phyloP scores from a whole-genome alignment of 2,797 vertebrate species.

The Siniperca obscura region DNA sequence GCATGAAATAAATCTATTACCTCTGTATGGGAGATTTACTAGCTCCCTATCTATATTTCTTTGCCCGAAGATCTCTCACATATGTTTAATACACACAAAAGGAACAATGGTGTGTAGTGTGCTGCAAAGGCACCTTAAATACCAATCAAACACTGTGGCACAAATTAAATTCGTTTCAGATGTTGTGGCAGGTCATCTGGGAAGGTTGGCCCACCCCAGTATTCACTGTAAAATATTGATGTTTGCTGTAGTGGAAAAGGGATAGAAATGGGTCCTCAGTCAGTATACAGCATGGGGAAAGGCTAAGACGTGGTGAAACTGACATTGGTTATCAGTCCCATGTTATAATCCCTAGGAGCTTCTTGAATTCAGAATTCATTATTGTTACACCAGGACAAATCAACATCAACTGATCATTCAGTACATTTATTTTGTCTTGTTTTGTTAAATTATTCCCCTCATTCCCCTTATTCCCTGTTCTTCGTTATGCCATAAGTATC shows the following conservation, averaged over 20 bases:
- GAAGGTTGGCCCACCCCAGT: conserved; percentile 33
- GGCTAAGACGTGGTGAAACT: conserved; percentile 8
- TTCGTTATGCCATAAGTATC: neutral
- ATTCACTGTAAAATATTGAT: conserved; percentile 66
- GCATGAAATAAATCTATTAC: conserved; percentile 20
- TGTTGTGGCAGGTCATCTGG: conserved; percentile 52
- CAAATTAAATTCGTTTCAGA: conserved; percentile 42
- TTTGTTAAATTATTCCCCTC: conserved; percentile 20
- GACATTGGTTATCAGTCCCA: neutral
- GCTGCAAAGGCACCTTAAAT: conserved; percentile 47
- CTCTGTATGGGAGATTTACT: conserved; percentile 13
- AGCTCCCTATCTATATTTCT: conserved; percentile 13
- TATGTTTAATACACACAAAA: conserved; percentile 22
- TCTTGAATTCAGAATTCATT: conserved; percentile 27
- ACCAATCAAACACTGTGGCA: conserved; percentile 47
- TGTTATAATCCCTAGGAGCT: conserved; percentile 2
- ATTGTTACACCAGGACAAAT: conserved; percentile 15
- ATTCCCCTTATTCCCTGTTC: too few species aligned
- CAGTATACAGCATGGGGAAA: neutral
- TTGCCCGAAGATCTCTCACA: neutral
- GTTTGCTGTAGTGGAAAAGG: conserved; percentile 24
- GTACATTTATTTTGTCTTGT: conserved; percentile 4
- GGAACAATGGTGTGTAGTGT: conserved; percentile 16
- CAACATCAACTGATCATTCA: conserved; percentile 9
- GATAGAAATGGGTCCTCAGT: conserved; percentile 22